Evolutionary conservation across 2,113 vertebrate genomes (phyloP).

Genomic region (Gambusia affinis): DNA sequence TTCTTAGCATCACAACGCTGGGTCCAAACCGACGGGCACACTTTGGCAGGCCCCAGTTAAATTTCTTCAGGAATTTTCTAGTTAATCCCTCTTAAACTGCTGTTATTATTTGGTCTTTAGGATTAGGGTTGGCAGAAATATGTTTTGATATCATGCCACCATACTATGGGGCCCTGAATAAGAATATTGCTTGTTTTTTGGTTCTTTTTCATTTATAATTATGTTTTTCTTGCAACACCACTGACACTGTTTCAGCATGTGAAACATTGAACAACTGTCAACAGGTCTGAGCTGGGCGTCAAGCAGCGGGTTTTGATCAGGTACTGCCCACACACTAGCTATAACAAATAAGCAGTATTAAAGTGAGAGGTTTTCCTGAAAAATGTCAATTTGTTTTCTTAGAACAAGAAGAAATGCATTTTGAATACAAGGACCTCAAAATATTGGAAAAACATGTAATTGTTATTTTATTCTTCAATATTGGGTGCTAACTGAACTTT

Average conservation of each 20-base stretch:
- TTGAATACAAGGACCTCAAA: too few relatives aligned
- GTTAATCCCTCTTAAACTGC: constrained; percentile 41
- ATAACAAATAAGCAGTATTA: neutral
- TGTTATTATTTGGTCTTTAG: constrained; percentile 11
- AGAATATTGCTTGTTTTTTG: neutral
- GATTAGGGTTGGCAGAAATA: constrained; percentile 11
- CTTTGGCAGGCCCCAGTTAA: too few relatives aligned
- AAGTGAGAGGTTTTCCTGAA: neutral
- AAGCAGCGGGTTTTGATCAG: neutral
- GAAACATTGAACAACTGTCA: neutral
- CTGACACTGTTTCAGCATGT: neutral
- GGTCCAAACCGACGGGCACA: too few relatives aligned
- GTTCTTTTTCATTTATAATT: neutral
- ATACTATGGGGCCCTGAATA: neutral
- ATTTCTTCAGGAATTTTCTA: too few relatives aligned
- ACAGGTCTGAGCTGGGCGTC: too few relatives aligned
- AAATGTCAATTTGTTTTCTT: neutral
- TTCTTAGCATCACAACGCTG: too few relatives aligned
- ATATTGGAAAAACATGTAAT: neutral
- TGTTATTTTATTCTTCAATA: neutral
- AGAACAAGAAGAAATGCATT: neutral
- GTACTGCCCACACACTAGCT: neutral
- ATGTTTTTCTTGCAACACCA: neutral
- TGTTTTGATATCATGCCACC: neutral
- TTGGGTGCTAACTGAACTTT: neutral